phyloP scores from a whole-genome alignment of 2,888 invertebrate genomes.

The Eupithecia inturbata region DNA sequence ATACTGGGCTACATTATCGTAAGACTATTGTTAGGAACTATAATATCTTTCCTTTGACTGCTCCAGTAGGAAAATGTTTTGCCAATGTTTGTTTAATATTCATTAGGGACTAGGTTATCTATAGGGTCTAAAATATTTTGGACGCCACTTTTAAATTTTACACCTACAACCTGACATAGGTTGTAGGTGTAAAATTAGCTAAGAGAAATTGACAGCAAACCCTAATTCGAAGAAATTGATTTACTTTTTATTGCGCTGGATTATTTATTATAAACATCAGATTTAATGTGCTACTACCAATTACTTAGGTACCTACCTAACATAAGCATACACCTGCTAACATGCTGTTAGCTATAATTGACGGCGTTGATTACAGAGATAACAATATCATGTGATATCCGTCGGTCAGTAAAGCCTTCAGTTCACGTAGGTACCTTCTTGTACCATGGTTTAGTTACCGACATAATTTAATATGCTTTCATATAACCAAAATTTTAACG shows the following conservation, averaged over 20 bases:
- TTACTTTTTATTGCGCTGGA: neutral
- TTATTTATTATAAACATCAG: no score
- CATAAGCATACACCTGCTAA: constrained; percentile 4
- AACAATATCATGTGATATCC: constrained; percentile 22
- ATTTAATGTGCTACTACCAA: no score
- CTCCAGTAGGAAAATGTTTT: neutral
- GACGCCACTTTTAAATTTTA: neutral
- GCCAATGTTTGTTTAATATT: neutral
- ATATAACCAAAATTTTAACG: neutral
- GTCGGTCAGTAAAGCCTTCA: constrained; percentile 9
- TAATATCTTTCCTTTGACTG: neutral
- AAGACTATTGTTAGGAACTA: neutral
- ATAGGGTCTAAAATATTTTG: no score
- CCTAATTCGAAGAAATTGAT: neutral
- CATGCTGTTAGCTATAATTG: constrained; percentile 26
- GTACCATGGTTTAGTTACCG: neutral
- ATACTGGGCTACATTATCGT: neutral
- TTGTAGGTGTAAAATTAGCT: no score
- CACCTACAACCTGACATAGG: neutral
- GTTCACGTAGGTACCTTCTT: neutral
- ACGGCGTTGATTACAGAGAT: constrained; percentile 25
- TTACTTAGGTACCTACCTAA: neutral
- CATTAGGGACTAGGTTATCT: neutral
- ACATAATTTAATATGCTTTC: neutral
- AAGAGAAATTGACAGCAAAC: neutral